These are phyloP conservation scores for Hycleus phaleratus DNA, from an alignment of 1,140 invertebrate species.

Conservation along the genomic window DNA sequence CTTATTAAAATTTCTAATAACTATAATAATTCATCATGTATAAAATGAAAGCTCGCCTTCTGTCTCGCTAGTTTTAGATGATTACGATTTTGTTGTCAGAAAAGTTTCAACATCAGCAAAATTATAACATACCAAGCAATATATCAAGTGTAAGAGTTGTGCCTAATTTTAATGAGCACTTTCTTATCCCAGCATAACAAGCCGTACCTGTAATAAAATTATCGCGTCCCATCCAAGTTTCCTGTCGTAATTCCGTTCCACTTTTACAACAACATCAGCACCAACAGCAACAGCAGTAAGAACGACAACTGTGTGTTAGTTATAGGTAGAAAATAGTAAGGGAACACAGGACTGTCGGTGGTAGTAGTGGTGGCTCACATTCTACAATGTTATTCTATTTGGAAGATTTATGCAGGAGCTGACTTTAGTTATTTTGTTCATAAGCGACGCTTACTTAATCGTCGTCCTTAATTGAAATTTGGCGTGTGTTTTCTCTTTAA, in stretches of 20 bases:
- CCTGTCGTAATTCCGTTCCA: conserved; percentile 15
- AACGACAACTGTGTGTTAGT: too few species aligned
- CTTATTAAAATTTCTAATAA: too few species aligned
- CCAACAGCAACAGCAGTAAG: background rate
- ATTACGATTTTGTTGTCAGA: too few species aligned
- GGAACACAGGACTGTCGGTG: too few species aligned
- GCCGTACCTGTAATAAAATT: conserved; percentile 24
- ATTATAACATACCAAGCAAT: too few species aligned
- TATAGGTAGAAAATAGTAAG: too few species aligned
- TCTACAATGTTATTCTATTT: conserved; percentile 17
- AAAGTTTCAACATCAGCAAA: too few species aligned
- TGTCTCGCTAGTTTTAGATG: too few species aligned
- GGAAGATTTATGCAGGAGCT: conserved; percentile 20
- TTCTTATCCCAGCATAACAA: conserved; percentile 17
- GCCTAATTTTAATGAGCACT: conserved; percentile 22
- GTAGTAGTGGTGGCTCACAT: background rate
- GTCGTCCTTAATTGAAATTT: conserved; percentile 22
- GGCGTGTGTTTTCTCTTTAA: conserved; percentile 17
- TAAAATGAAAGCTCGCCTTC: too few species aligned
- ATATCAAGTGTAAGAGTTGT: background rate
- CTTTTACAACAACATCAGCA: conserved; percentile 15
- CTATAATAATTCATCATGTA: too few species aligned
- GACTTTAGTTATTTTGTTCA: conserved; percentile 22
- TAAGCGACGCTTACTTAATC: conserved; percentile 22
- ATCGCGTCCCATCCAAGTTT: conserved; percentile 15